phyloP scores from a whole-genome alignment of 2,888 invertebrate genomes.

The Mayetiola destructor region DNA sequence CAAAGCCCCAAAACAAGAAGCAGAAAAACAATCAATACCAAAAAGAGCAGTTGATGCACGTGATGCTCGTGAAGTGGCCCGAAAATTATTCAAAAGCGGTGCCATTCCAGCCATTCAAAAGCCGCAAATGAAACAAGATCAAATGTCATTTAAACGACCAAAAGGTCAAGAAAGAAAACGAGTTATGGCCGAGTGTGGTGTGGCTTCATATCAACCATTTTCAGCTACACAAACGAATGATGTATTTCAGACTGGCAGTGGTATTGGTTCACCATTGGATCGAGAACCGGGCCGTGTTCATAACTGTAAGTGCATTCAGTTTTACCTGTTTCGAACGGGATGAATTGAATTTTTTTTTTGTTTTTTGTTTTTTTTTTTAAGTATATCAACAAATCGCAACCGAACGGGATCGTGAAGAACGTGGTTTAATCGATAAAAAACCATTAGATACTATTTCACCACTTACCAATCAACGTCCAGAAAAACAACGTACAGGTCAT shows the following conservation, averaged over 20 bases:
- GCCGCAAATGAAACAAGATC: conserved; percentile 72
- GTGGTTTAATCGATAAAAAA: conserved; percentile 39
- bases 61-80: conserved; percentile 87
- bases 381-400: conserved; percentile 65
- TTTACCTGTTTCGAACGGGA: neutral
- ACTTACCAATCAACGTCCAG: neutral
- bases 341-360: neutral
- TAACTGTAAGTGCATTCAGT: conserved; percentile 6
- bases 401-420: conserved; percentile 48
- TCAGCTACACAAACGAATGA: conserved; percentile 62
- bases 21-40: conserved; percentile 65
- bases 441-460: conserved; percentile 25
- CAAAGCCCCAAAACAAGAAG: conserved; percentile 79
- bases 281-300: conserved; percentile 35
- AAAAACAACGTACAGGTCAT: conserved; percentile 56
- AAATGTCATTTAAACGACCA: conserved; percentile 79
- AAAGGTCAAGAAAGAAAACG: conserved; percentile 66
- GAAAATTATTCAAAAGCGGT: conserved; percentile 86
- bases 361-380: conserved; percentile 6
- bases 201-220: conserved; percentile 82
- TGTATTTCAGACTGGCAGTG: conserved; percentile 50
- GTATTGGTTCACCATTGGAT: conserved; percentile 53
- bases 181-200: conserved; percentile 46
- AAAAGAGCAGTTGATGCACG: conserved; percentile 79
- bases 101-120: conserved; percentile 77